phyloP scores from a whole-genome alignment of 1,140 invertebrate species.

The Leptinotarsa defecta region DNA sequence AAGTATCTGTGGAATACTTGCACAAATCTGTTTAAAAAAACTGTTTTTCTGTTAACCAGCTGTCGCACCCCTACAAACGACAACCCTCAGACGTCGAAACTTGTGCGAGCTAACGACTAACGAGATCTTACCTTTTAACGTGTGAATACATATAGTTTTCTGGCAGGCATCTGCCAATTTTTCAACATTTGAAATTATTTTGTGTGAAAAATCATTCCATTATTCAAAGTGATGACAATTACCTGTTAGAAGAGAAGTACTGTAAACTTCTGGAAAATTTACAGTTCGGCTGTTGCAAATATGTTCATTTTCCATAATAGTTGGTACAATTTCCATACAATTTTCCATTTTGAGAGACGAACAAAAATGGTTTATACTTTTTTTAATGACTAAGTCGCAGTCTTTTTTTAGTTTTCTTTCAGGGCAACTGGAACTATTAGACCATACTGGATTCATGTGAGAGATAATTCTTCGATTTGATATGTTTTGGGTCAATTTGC shows the following conservation, averaged over 20 bases:
- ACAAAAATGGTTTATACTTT: constrained; percentile 18
- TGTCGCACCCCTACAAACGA: no score
- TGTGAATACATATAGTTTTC: no score
- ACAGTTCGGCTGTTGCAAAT: background rate
- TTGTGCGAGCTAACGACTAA: no score
- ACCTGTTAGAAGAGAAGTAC: constrained; percentile 57
- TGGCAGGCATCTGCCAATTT: no score
- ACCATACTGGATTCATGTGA: constrained; percentile 19
- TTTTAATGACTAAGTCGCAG: constrained; percentile 13
- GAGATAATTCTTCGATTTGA: constrained; percentile 23
- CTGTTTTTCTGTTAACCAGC: no score
- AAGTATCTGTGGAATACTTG: no score
- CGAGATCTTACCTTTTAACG: no score
- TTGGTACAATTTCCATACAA: constrained; percentile 23
- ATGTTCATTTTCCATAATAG: background rate
- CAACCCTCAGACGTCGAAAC: no score
- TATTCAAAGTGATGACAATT: background rate
- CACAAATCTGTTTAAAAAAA: no score
- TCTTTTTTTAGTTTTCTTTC: constrained; percentile 14
- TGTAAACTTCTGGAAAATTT: constrained; percentile 36
- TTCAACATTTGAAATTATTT: no score
- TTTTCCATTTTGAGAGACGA: constrained; percentile 19
- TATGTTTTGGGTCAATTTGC: constrained; percentile 19
- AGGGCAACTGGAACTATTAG: constrained; percentile 23
- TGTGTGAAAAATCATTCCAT: background rate